Evolutionary conservation across 1,140 invertebrate genomes (phyloP).

Genomic region (Anoplophora glabripennis): DNA sequence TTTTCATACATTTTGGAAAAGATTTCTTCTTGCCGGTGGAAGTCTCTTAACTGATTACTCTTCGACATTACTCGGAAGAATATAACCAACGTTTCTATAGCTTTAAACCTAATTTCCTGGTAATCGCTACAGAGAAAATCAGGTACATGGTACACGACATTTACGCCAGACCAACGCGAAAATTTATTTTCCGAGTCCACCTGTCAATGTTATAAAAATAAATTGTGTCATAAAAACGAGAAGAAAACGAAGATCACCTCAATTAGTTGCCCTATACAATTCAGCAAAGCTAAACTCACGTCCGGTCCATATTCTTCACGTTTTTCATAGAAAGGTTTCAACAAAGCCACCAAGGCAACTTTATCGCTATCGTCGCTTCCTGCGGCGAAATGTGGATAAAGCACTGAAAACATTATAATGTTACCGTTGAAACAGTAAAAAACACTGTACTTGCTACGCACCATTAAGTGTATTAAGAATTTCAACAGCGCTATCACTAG

Average conservation of each 20-base stretch:
- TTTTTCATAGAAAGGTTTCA: constrained; percentile 41
- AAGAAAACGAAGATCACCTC: constrained; percentile 25
- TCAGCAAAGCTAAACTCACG: constrained; percentile 40
- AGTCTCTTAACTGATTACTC: constrained; percentile 24
- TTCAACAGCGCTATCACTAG: constrained; percentile 28
- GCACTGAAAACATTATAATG: constrained; percentile 15
- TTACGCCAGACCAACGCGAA: constrained; percentile 24
- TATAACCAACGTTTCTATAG: constrained; percentile 42
- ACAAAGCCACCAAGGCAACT: constrained; percentile 26
- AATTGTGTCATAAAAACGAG: background rate
- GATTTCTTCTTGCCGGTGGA: constrained; percentile 41
- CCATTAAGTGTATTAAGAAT: constrained; percentile 36
- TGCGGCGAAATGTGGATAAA: constrained; percentile 24
- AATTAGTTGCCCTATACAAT: constrained; percentile 43
- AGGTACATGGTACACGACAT: constrained; percentile 40
- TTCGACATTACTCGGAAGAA: constrained; percentile 39
- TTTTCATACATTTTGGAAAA: constrained; percentile 30
- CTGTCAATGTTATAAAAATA: constrained; percentile 15
- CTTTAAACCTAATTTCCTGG: constrained; percentile 47
- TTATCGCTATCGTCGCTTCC: constrained; percentile 18
- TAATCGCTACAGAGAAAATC: constrained; percentile 45
- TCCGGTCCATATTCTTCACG: constrained; percentile 40
- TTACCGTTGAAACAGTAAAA: too few relatives aligned
- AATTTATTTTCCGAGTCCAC: constrained; percentile 18
- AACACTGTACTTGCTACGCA: constrained; percentile 7